These are phyloP conservation scores for Macroglossus sobrinus DNA, from an alignment of 2,113 vertebrate genomes.

Conservation along the genomic window DNA sequence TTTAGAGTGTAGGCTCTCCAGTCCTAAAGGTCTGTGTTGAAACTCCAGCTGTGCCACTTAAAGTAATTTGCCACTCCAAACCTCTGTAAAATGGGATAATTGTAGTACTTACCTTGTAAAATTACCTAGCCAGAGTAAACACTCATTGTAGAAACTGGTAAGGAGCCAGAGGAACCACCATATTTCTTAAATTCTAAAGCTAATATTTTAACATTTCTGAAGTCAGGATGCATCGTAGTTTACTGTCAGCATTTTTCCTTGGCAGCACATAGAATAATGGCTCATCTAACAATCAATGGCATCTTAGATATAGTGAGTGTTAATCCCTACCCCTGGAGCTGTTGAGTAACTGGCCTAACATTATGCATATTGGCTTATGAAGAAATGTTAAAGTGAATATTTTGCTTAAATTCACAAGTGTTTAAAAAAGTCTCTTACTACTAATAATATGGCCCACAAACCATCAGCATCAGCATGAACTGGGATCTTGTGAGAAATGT, in stretches of 20 bases:
- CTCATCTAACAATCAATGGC: neutral
- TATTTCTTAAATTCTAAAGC: neutral
- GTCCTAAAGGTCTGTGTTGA: neutral
- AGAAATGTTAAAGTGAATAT: neutral
- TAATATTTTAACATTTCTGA: slow-evolving; percentile 19
- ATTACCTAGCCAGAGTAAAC: neutral
- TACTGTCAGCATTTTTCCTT: neutral
- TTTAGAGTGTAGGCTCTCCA: neutral
- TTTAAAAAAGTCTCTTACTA: neutral
- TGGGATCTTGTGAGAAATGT: neutral
- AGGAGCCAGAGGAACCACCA: neutral
- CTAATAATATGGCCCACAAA: neutral
- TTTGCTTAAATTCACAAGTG: neutral
- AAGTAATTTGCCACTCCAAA: neutral
- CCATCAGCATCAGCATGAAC: neutral
- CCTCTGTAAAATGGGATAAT: neutral
- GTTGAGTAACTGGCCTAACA: neutral
- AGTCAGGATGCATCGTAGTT: neutral
- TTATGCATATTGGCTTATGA: neutral
- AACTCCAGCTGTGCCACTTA: neutral
- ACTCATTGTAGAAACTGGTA: neutral
- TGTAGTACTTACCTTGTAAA: neutral
- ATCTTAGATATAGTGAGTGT: neutral
- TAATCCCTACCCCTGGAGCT: neutral
- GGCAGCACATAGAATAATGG: neutral